These are phyloP conservation scores for Tipula vernalis DNA, from an alignment of 2,888 invertebrate species.

Conservation along the genomic window DNA sequence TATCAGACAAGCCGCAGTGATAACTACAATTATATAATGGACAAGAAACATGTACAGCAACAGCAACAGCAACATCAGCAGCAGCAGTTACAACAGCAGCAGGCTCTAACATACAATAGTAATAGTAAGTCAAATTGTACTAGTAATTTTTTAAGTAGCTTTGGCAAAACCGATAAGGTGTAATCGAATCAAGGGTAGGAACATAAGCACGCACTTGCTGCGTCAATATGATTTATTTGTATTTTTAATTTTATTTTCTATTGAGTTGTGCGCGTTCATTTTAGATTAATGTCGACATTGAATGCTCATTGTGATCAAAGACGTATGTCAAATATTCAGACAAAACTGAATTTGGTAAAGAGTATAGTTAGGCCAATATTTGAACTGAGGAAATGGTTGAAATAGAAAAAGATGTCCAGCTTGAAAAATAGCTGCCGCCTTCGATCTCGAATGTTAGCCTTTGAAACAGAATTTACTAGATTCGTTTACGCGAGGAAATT, in stretches of 20 bases:
- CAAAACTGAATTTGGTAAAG: neutral
- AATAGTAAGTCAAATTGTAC: neutral
- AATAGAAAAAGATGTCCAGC: too few relatives aligned
- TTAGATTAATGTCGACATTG: too few relatives aligned
- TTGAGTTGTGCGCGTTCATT: neutral
- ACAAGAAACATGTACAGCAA: neutral
- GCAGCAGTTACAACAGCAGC: conserved; percentile 20
- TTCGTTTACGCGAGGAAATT: too few relatives aligned
- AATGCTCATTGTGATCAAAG: too few relatives aligned
- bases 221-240: neutral
- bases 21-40: neutral
- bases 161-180: conserved; percentile 34
- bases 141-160: conserved; percentile 28
- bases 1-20: conserved; percentile 5
- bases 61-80: conserved; percentile 16
- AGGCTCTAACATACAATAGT: conserved; percentile 20
- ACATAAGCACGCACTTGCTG: neutral
- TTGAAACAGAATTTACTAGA: too few relatives aligned
- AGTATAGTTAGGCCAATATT: too few relatives aligned
- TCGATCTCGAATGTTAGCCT: too few relatives aligned
- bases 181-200: conserved; percentile 18
- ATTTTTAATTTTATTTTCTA: neutral
- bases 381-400: too few relatives aligned
- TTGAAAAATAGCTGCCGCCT: too few relatives aligned
- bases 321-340: too few relatives aligned